A percentile compares a stretch with the other conserved stretches of the same genome.
Conservation (phyloP, 2,797 vertebrate genomes). For the Hydrophis major region DNA sequence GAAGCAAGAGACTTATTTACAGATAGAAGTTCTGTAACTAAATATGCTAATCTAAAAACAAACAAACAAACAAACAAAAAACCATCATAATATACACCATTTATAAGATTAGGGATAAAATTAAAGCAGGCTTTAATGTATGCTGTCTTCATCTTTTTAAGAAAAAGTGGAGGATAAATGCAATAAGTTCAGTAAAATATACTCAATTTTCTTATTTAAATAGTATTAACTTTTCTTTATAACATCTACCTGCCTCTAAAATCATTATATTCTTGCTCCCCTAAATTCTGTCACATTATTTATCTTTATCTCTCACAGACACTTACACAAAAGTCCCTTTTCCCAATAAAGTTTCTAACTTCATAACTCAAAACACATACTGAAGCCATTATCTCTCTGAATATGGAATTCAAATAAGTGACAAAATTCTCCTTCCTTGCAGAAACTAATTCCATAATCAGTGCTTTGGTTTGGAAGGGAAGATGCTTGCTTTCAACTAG, state of each 20-base stretch:
- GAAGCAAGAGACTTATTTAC: background rate
- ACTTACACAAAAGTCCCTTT: background rate
- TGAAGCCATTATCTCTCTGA: background rate
- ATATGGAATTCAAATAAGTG: background rate
- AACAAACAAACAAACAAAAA: too few relatives aligned
- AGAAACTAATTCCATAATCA: conserved; percentile 19
- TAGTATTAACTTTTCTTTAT: background rate
- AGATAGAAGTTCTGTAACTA: background rate
- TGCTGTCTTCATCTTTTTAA: background rate
- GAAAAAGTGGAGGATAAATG: background rate
- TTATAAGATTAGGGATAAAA: background rate
- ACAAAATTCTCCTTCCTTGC: background rate
- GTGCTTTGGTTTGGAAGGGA: background rate
- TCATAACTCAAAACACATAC: background rate
- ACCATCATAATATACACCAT: background rate
- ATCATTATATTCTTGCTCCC: background rate
- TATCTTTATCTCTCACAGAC: background rate
- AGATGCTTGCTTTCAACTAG: background rate
- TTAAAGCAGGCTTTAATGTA: background rate
- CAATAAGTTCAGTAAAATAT: background rate
- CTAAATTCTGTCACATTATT: background rate
- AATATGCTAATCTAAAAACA: background rate
- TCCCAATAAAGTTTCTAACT: background rate
- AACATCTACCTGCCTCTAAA: background rate
- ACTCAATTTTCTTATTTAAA: background rate